A percentile compares a stretch with the other conserved stretches of the same genome.
Evolutionary conservation across 1,140 invertebrate species (phyloP).

Genomic region (Hetaerina americana): DNA sequence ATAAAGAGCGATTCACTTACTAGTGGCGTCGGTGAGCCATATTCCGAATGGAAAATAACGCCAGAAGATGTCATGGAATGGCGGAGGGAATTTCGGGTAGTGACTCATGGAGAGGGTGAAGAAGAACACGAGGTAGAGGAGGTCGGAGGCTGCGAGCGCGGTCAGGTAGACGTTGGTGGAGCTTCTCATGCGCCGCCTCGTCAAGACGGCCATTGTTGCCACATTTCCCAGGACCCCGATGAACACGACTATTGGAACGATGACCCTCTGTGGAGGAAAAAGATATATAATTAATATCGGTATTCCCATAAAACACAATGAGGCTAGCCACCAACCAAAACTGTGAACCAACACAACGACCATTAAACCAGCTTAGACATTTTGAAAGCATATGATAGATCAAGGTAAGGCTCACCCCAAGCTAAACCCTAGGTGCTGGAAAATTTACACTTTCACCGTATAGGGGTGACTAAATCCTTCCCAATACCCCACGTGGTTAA

Average conservation of each 20-base stretch:
- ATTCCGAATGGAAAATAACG: slow-evolving; percentile 40
- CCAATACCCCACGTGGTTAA: too few species aligned
- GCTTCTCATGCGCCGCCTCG: slow-evolving; percentile 54
- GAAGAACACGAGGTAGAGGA: slow-evolving; percentile 52
- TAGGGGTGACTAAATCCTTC: too few species aligned
- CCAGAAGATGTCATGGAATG: slow-evolving; percentile 30
- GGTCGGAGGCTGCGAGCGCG: slow-evolving; percentile 55
- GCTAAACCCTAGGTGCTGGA: too few species aligned
- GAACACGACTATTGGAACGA: slow-evolving; percentile 52
- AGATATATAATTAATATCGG: too few species aligned
- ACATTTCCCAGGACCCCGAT: slow-evolving; percentile 57
- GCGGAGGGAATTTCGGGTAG: slow-evolving; percentile 35
- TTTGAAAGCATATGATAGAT: too few species aligned
- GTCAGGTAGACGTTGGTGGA: slow-evolving; percentile 64
- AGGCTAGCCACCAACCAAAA: too few species aligned
- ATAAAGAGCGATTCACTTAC: slow-evolving; percentile 29
- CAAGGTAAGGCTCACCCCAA: too few species aligned
- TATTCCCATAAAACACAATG: too few species aligned
- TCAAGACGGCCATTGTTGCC: slow-evolving; percentile 58
- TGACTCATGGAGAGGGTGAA: slow-evolving; percentile 49
- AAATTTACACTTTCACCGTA: too few species aligned
- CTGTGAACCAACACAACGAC: too few species aligned
- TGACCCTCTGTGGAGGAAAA: slow-evolving; percentile 36
- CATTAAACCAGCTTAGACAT: too few species aligned
- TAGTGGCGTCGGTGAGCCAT: slow-evolving; percentile 48